Evolutionary conservation across 2,797 vertebrate genomes (phyloP), one percentile per base, ranked within the genome.

Genomic region (Triplophysa bombifrons): DNA sequence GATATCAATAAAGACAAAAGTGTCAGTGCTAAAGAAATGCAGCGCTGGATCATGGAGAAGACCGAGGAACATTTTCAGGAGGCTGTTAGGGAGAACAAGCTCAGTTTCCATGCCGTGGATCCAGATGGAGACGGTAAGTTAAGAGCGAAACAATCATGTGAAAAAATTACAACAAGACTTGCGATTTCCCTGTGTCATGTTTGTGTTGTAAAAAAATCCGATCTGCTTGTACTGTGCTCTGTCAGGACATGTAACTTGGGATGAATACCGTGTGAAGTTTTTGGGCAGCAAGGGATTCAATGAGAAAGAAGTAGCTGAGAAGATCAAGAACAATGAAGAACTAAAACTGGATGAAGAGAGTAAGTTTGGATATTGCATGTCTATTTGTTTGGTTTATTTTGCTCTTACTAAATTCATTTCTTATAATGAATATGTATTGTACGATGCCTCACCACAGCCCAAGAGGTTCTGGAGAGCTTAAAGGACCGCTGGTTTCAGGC

Each of bases 401-500:
- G n/a, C 38, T 66, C 30, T 3, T 53, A 27, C 20, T 63, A 13
- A 56, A 65, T 14, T 16, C 20, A 17, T 76, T 76, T 53, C 10
- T 78, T 17, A 38, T 44, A 2, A 56, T 51, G 2, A 53, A 19
- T 17, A n/a, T 56, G 5, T 12, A 63, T 27, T 19, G 70, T 50
- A 38, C 56, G 10, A 66, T 0, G 70, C 19, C 19, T 76, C 9
- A 53, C 72, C 88, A 74, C 91, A 99, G 98, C 97, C 72, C 96
- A 98, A 92, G 97, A 99, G 88, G 95, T 99, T 61, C 81, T 99
- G 65, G 97, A 98, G 79, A 99, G 97, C 80, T 92, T 99, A 85
- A 98, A 95, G 84, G 98, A 99, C 75, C 96, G 98, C 76, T 99
- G 98, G 98, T 97, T 96, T 60, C 98, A 99, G 90, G 98, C 98